Evolutionary conservation across 2,888 invertebrate genomes (phyloP).

Genomic region (Stenoptilia bipunctidactyla): DNA sequence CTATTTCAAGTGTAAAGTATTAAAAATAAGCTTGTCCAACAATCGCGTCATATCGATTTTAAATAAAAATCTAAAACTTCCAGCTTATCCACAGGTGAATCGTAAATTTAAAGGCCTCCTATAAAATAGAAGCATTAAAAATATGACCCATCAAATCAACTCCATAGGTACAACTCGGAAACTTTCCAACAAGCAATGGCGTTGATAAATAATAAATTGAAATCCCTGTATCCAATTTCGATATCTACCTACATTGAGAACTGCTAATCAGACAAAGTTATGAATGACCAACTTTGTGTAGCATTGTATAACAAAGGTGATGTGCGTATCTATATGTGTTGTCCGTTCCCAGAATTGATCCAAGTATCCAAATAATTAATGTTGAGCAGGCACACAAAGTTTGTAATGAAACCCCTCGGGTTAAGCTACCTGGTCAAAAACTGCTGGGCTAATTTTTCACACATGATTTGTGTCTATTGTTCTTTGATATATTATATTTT

Average conservation of each 20-base stretch:
- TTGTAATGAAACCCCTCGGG: slow-evolving; percentile 32
- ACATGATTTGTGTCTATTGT: slow-evolving; percentile 26
- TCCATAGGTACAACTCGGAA: no score
- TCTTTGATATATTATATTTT: no score
- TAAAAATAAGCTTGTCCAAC: no score
- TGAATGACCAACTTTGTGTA: neutral
- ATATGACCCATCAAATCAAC: neutral
- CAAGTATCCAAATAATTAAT: slow-evolving; percentile 30
- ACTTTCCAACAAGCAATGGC: no score
- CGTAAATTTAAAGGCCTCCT: no score
- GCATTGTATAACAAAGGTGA: neutral
- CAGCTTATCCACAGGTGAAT: no score
- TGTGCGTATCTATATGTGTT: neutral
- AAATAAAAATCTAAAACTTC: no score
- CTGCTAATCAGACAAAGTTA: neutral
- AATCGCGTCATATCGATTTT: no score
- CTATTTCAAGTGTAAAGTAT: no score
- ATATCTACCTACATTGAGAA: no score
- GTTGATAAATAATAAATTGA: no score
- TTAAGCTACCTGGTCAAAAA: slow-evolving; percentile 23
- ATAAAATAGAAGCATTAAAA: neutral
- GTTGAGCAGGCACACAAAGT: slow-evolving; percentile 23
- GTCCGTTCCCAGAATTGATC: slow-evolving; percentile 13
- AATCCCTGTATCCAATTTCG: no score
- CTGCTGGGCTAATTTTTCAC: slow-evolving; percentile 38